These are phyloP conservation scores for Clepsis dumicolana DNA, from an alignment of 2,888 invertebrate species.

Conservation along the genomic window DNA sequence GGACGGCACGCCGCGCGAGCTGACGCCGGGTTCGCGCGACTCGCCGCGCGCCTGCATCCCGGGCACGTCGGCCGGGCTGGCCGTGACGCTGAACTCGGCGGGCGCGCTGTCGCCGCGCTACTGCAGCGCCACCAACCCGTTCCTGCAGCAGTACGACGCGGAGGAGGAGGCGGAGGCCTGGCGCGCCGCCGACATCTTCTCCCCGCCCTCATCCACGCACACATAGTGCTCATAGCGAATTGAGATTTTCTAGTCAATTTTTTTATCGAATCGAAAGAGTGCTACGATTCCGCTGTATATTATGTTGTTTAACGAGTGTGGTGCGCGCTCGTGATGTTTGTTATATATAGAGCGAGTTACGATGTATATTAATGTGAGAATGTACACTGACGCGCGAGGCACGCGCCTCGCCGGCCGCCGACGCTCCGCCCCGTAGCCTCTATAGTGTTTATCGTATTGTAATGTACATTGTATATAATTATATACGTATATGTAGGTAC, in stretches of 20 bases:
- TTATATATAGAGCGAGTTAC: slow-evolving; percentile 84
- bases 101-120: slow-evolving; percentile 74
- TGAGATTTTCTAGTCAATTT: slow-evolving; percentile 86
- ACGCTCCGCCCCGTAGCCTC: slow-evolving; percentile 71
- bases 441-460: slow-evolving; percentile 78
- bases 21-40: slow-evolving; percentile 63
- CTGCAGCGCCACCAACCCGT: slow-evolving; percentile 86
- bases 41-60: slow-evolving; percentile 79
- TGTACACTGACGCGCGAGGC: slow-evolving; percentile 77
- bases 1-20: slow-evolving; percentile 56
- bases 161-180: slow-evolving; percentile 82
- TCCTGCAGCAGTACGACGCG: slow-evolving; percentile 85
- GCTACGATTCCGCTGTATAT: slow-evolving; percentile 84
- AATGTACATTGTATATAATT: slow-evolving; percentile 84
- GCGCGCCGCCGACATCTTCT: slow-evolving; percentile 81
- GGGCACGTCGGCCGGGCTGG: slow-evolving; percentile 87
- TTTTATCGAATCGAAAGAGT: slow-evolving; percentile 80
- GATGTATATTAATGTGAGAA: slow-evolving; percentile 84
- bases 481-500: slow-evolving; percentile 79
- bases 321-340: slow-evolving; percentile 79
- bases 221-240: slow-evolving; percentile 82
- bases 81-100: slow-evolving; percentile 84
- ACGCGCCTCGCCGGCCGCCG: slow-evolving; percentile 67
- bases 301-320: slow-evolving; percentile 79
- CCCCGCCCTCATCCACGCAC: slow-evolving; percentile 75